Evolutionary conservation across 2,888 invertebrate genomes (phyloP), one percentile per base, ranked within the genome.

Genomic region (Lasioglossum malachurum): DNA sequence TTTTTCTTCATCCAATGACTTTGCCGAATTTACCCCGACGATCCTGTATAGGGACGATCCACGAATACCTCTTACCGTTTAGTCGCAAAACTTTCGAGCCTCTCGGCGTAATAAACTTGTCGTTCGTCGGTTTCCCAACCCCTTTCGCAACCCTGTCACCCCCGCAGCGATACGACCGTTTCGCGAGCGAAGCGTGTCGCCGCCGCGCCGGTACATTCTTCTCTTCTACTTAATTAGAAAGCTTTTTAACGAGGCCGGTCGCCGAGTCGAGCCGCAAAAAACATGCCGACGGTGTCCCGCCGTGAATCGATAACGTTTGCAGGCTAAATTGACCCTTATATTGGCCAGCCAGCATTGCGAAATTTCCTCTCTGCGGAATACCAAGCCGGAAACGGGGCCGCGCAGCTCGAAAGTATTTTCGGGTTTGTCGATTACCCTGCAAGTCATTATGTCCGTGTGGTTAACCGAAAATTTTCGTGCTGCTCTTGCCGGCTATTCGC

Each of bases 161-260:
- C 72, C 38, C 74, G 44, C 44, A 12, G 80, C 16, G 75, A 71
- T 53, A 60, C 27, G 57, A 67, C 27, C n/a, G 46, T 38, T 73
- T 75, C 35, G 38, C 35, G 60, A 35, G 60, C n/a, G 31, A 69
- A 75, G 23, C 78, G 64, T 78, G 78, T 31, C 53, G 57, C n/a
- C 46, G 46, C 0, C 16, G 46, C 16, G 46, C 46, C 67, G 57
- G 44, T 80, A 10, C 71, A 67, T 77, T 31, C 75, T 75, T 76
- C 60, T 78, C 69, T 38, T 87, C 81, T 87, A 90, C 90, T 92
- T 90, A 91, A 90, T 87, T 88, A 91, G 91, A 93, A 92, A 92
- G 92, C 91, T 88, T 93, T 93, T 91, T 87, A 92, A 90, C 90
- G 91, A 90, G 86, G 82, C 74, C 46, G 80, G 75, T 67, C 71